Percentiles rank a stretch among this genome's conserved stretches.
phyloP scores from a whole-genome alignment of 2,797 vertebrate genomes.

The Gallinago nigripennis region DNA sequence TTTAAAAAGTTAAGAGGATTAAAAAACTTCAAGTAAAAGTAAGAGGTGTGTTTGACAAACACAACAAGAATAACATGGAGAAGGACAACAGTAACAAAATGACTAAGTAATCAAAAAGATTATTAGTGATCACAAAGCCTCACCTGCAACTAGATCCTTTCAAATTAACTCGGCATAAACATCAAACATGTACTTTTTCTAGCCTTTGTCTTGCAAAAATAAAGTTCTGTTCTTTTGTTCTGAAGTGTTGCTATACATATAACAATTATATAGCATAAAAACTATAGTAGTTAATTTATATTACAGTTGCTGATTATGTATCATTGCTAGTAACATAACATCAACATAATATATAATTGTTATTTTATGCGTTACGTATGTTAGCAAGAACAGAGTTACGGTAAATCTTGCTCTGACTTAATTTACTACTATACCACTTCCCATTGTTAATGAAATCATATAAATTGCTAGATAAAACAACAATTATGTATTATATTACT shows the following conservation, averaged over 20 bases:
- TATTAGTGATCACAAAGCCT: background rate
- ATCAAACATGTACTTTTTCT: background rate
- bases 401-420: background rate
- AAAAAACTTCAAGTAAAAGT: background rate
- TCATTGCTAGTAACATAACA: background rate
- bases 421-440: background rate
- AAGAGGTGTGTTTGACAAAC: background rate
- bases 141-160: background rate
- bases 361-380: rapidly evolving
- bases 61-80: background rate
- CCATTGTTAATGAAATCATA: background rate
- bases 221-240: background rate
- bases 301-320: background rate
- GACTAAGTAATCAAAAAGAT: background rate
- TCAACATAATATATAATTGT: background rate
- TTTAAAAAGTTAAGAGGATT: background rate
- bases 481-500: background rate
- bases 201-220: background rate
- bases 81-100: background rate
- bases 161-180: background rate
- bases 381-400: background rate
- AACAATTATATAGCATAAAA: background rate
- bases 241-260: background rate
- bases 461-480: background rate
- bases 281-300: background rate